Conservation (phyloP, 2,113 vertebrate species). For the Phainopepla nitens region DNA sequence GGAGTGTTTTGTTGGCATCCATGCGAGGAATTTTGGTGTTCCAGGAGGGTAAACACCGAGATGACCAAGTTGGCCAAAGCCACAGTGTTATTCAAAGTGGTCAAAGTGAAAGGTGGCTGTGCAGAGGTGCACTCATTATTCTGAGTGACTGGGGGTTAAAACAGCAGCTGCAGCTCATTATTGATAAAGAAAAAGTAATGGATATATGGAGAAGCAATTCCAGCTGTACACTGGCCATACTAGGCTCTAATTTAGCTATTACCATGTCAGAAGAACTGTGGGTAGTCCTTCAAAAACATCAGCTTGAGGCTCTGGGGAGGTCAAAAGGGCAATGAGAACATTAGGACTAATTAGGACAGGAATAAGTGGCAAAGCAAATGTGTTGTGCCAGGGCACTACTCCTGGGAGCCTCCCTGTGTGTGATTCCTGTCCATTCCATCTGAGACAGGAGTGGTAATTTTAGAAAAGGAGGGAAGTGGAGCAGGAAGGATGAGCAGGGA, state of each 20-base stretch:
- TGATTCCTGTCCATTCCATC: fast-evolving
- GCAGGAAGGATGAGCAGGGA: not conserved
- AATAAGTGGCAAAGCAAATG: not conserved
- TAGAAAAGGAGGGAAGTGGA: not conserved
- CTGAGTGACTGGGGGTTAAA: not conserved
- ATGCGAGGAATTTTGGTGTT: not conserved
- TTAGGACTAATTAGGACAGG: not conserved
- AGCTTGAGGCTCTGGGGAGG: not conserved
- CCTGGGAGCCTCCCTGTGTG: not conserved
- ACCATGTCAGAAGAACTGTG: not conserved
- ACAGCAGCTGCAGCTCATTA: not conserved
- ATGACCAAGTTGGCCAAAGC: not conserved
- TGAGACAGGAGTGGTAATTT: not conserved
- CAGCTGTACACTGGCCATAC: not conserved
- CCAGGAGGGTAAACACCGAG: not conserved
- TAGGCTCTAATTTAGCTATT: not conserved
- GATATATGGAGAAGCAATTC: not conserved
- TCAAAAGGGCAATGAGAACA: not conserved
- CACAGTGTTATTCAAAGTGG: not conserved
- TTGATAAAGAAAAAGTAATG: not conserved
- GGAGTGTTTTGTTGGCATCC: not conserved
- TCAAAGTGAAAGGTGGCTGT: not conserved
- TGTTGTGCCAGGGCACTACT: not conserved
- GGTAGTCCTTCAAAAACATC: not conserved
- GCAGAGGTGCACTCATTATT: not conserved